A percentile compares a stretch with the other conserved stretches of the same genome.
These are phyloP conservation scores for Heliconius charithonia DNA, from an alignment of 2,888 invertebrate species.

Conservation along the genomic window DNA sequence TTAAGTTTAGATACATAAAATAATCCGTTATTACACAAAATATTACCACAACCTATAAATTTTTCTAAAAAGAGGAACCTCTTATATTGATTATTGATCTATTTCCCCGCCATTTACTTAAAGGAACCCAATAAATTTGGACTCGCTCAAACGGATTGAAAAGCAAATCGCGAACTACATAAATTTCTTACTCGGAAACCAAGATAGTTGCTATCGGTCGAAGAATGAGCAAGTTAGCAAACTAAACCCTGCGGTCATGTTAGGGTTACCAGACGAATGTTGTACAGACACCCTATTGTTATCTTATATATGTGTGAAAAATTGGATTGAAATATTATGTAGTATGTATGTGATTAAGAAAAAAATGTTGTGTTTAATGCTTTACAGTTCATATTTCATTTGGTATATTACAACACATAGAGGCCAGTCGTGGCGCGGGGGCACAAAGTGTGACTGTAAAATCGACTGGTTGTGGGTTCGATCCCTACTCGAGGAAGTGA, in stretches of 20 bases:
- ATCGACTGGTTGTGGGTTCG: too few relatives aligned
- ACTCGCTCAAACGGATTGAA: constrained; percentile 41
- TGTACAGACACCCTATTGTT: not conserved
- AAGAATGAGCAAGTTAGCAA: constrained; percentile 42
- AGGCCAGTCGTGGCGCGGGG: too few relatives aligned
- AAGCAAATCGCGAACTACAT: constrained; percentile 41
- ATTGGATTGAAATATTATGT: too few relatives aligned
- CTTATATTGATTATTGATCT: constrained; percentile 10
- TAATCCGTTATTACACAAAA: too few relatives aligned
- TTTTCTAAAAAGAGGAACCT: not conserved
- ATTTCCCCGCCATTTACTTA: constrained; percentile 23
- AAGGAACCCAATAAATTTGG: constrained; percentile 30
- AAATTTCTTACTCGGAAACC: constrained; percentile 40
- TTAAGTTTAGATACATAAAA: too few relatives aligned
- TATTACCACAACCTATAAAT: too few relatives aligned
- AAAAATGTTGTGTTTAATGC: too few relatives aligned
- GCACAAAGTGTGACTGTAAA: too few relatives aligned
- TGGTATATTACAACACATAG: too few relatives aligned
- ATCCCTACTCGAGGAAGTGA: too few relatives aligned
- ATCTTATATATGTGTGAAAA: not conserved
- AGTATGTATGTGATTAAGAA: too few relatives aligned
- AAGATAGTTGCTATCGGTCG: constrained; percentile 44
- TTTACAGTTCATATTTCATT: too few relatives aligned
- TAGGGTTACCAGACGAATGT: constrained; percentile 32
- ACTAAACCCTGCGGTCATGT: constrained; percentile 36